Conservation (phyloP, 2,797 vertebrate species). For the Threskiornis aethiopicus region DNA sequence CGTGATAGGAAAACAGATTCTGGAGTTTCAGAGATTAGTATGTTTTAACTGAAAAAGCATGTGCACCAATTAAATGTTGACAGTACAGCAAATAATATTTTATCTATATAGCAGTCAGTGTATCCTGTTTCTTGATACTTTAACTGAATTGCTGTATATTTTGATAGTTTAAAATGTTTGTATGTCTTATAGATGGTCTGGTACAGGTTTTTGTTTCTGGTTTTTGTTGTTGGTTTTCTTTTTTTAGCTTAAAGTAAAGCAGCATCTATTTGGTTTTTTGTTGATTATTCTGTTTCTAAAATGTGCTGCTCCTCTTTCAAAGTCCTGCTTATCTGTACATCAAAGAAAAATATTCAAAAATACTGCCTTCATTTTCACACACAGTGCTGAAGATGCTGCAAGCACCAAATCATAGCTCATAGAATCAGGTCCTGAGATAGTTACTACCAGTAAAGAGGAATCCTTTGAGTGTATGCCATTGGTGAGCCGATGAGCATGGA, state of each 20-base stretch:
- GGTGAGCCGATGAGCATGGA: slow-evolving; percentile 96
- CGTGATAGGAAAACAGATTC: slow-evolving; percentile 56
- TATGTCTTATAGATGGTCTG: slow-evolving; percentile 74
- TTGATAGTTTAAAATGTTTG: slow-evolving; percentile 80
- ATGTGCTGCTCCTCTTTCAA: slow-evolving; percentile 81
- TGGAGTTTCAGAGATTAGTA: slow-evolving; percentile 62
- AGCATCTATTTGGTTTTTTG: slow-evolving; percentile 74
- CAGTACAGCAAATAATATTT: slow-evolving; percentile 71
- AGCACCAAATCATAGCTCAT: slow-evolving; percentile 94
- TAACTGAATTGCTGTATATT: slow-evolving; percentile 75
- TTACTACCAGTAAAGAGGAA: slow-evolving; percentile 97
- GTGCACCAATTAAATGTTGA: slow-evolving; percentile 77
- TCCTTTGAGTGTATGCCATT: slow-evolving; percentile 98
- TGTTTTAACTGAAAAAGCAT: slow-evolving; percentile 71
- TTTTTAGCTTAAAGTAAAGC: slow-evolving; percentile 75
- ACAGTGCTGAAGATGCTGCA: slow-evolving; percentile 99
- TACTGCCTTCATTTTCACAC: slow-evolving; percentile 99
- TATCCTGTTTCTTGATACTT: slow-evolving; percentile 74
- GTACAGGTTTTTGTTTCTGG: slow-evolving; percentile 66
- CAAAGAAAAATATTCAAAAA: slow-evolving; percentile 85
- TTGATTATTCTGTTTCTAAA: slow-evolving; percentile 73
- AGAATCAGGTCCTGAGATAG: slow-evolving; percentile 99
- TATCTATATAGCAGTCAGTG: slow-evolving; percentile 67
- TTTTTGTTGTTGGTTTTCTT: background rate
- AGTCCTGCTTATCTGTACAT: slow-evolving; percentile 82